A percentile compares a stretch with the other conserved stretches of the same genome.
Evolutionary conservation across 2,113 vertebrate species (phyloP).

Genomic region (Myanophis thanlyinensis): DNA sequence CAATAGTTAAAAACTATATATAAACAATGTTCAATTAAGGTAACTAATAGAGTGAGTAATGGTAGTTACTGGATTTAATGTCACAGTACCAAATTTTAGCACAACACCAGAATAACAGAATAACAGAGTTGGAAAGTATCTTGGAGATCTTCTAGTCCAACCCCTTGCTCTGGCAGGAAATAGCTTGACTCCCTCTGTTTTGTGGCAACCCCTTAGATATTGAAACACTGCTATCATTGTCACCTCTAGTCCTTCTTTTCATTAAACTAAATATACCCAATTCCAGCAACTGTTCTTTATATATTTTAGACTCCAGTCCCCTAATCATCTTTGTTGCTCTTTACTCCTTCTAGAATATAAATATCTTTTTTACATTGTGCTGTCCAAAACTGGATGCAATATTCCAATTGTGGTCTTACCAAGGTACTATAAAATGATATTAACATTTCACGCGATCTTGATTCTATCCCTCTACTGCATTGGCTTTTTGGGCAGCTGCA

Average conservation of each 20-base stretch:
- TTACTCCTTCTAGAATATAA: background rate
- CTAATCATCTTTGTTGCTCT: too few species aligned
- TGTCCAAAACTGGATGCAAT: background rate
- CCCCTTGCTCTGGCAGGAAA: background rate
- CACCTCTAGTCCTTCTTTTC: too few species aligned
- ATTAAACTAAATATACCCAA: too few species aligned
- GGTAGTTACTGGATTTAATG: background rate
- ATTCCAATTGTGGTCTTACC: background rate
- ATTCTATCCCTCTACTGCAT: background rate
- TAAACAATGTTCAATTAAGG: background rate
- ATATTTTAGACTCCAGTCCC: too few species aligned
- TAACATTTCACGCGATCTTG: background rate
- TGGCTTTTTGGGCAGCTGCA: background rate
- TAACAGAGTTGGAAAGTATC: background rate
- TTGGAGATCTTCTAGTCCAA: background rate
- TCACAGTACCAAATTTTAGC: background rate
- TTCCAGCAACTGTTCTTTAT: too few species aligned
- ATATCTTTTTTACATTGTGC: background rate
- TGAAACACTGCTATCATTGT: too few species aligned
- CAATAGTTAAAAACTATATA: background rate
- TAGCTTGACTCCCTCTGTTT: too few species aligned
- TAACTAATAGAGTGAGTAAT: background rate
- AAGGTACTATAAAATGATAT: background rate
- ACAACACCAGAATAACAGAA: background rate
- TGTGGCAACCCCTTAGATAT: too few species aligned